Conservation (phyloP, 1,140 invertebrate genomes). For the Zaprionus camerounensis region DNA sequence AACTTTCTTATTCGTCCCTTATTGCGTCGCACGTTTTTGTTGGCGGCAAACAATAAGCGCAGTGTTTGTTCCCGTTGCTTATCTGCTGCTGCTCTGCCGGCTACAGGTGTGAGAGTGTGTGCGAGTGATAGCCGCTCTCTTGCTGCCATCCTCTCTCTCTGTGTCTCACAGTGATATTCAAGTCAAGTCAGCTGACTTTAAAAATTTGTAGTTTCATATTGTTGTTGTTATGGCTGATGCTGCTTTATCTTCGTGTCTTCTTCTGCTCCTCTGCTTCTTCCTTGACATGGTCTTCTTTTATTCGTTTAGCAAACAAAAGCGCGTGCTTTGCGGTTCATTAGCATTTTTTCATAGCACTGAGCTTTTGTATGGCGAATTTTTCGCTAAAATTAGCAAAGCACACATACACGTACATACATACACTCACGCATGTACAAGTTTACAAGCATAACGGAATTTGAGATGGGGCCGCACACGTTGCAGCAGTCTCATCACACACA, state of each 20-base stretch:
- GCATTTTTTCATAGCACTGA: slow-evolving; percentile 51
- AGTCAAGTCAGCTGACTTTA: slow-evolving; percentile 69
- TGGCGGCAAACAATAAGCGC: slow-evolving; percentile 53
- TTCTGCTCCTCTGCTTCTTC: not conserved
- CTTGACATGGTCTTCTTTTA: slow-evolving; percentile 14
- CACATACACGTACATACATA: slow-evolving; percentile 13
- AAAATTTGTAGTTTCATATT: slow-evolving; percentile 49
- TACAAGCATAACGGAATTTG: slow-evolving; percentile 65
- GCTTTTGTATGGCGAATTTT: slow-evolving; percentile 47
- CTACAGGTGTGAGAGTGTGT: slow-evolving; percentile 39
- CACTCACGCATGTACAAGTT: slow-evolving; percentile 11
- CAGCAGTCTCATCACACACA: slow-evolving; percentile 48
- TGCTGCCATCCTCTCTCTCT: not conserved
- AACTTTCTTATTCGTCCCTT: slow-evolving; percentile 35
- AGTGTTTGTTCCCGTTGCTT: slow-evolving; percentile 47
- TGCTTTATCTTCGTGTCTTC: slow-evolving; percentile 13
- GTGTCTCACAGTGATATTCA: slow-evolving; percentile 18
- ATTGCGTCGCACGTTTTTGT: slow-evolving; percentile 59
- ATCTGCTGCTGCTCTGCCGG: slow-evolving; percentile 20
- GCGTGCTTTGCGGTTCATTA: slow-evolving; percentile 47
- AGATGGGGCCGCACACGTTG: slow-evolving; percentile 63
- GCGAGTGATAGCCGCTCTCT: slow-evolving; percentile 16
- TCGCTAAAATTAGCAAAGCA: slow-evolving; percentile 66
- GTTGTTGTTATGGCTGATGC: slow-evolving; percentile 16
- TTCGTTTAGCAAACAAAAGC: slow-evolving; percentile 35